Conservation (phyloP, 2,113 vertebrate species). For the Fulica atra region DNA sequence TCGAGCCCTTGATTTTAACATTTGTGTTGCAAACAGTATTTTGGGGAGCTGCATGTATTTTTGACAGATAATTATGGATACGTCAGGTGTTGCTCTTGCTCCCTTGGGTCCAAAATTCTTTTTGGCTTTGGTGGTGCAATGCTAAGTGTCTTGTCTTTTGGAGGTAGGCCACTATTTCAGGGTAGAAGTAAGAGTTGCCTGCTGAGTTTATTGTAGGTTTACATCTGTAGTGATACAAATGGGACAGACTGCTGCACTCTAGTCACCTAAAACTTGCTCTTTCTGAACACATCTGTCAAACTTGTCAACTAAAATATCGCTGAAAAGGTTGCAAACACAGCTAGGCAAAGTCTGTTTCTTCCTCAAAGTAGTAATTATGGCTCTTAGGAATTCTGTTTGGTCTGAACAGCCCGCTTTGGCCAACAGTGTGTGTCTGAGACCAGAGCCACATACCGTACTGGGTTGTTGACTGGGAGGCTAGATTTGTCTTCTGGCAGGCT, state of each 20-base stretch:
- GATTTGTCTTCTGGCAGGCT: not conserved
- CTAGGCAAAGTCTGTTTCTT: not conserved
- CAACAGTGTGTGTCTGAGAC: not conserved
- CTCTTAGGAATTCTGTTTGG: not conserved
- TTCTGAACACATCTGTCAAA: not conserved
- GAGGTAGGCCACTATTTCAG: not conserved
- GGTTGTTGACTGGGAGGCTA: not conserved
- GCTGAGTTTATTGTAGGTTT: not conserved
- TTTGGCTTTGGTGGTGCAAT: not conserved
- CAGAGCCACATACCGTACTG: rapidly evolving
- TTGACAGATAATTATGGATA: not conserved
- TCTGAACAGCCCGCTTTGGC: not conserved
- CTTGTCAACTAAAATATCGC: not conserved
- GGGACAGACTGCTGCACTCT: not conserved
- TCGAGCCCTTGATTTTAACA: not conserved
- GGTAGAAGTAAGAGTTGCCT: not conserved
- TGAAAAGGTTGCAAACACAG: not conserved
- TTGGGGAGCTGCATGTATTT: not conserved
- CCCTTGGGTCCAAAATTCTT: not conserved
- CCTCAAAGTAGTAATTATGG: not conserved
- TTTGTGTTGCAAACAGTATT: not conserved
- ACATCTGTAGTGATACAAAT: not conserved
- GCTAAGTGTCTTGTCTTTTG: not conserved
- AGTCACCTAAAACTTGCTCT: not conserved
- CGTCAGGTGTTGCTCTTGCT: not conserved